A percentile compares a stretch with the other conserved stretches of the same genome.
Evolutionary conservation across 64 coral and sea anemone genomes (phyloP).

Genomic region (Stichodactyla mertensii): DNA sequence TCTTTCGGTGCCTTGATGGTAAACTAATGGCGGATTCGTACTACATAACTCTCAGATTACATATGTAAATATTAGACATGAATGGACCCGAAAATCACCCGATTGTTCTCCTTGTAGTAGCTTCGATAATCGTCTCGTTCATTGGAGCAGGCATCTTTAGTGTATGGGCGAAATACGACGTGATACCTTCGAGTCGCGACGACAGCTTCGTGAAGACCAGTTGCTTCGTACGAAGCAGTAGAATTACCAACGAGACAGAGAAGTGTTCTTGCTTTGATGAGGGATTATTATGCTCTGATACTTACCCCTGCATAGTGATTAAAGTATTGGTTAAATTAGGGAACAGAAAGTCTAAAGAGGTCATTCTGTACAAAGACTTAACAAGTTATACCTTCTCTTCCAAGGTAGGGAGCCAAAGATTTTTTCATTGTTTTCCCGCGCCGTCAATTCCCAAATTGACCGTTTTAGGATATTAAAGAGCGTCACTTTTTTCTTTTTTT

Average conservation of each 20-base stretch:
- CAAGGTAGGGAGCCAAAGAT: neutral
- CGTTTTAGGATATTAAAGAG: no score
- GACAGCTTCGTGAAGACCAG: conserved; percentile 5
- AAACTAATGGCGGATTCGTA: no score
- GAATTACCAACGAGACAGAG: neutral
- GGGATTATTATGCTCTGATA: conserved; percentile 6
- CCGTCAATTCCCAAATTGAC: no score
- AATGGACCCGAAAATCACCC: conserved; percentile 1
- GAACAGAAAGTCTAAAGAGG: neutral
- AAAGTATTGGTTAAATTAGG: neutral
- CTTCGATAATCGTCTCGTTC: neutral
- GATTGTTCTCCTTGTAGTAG: neutral
- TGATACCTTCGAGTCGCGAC: conserved; percentile 10
- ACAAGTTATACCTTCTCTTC: conserved; percentile 1
- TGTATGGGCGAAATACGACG: conserved; percentile 23
- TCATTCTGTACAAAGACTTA: conserved; percentile 3
- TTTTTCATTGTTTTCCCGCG: no score
- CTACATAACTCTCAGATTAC: no score
- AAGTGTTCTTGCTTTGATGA: conserved; percentile 17
- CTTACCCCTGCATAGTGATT: conserved; percentile 13
- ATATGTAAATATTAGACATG: neutral
- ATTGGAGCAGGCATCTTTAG: conserved; percentile 17
- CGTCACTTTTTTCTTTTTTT: no score
- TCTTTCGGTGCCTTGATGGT: neutral
- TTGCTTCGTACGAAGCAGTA: neutral